phyloP scores from a whole-genome alignment of 1,140 invertebrate genomes.

The Drosophila ironensis region DNA sequence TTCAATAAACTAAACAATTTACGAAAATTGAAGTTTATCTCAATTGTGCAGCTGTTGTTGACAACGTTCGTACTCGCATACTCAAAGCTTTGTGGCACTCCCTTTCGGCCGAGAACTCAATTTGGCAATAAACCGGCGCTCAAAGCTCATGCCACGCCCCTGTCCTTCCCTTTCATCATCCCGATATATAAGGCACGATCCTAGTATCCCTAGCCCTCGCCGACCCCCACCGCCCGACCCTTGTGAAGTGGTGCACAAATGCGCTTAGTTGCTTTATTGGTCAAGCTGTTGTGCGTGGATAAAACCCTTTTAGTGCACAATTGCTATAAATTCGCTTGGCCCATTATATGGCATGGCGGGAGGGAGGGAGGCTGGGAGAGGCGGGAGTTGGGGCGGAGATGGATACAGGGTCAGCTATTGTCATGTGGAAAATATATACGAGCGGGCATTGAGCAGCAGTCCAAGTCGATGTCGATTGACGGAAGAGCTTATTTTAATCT shows the following conservation, averaged over 20 bases:
- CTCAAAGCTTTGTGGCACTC: constrained; percentile 56
- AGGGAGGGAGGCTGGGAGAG: background rate
- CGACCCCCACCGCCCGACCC: no score
- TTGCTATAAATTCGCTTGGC: constrained; percentile 77
- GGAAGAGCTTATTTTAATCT: constrained; percentile 80
- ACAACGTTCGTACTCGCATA: constrained; percentile 68
- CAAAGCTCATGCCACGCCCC: constrained; percentile 37
- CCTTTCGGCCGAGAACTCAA: constrained; percentile 64
- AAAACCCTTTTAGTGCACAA: constrained; percentile 81
- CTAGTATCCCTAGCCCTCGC: background rate
- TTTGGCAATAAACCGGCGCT: constrained; percentile 74
- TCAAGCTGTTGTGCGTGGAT: constrained; percentile 80
- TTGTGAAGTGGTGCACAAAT: constrained; percentile 66
- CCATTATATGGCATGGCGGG: constrained; percentile 44
- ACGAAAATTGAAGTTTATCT: constrained; percentile 81
- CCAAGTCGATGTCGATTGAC: constrained; percentile 71
- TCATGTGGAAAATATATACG: constrained; percentile 49
- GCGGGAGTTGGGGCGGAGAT: background rate
- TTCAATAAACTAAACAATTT: constrained; percentile 81
- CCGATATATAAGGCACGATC: constrained; percentile 32
- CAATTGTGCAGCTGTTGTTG: constrained; percentile 80
- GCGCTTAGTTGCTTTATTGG: constrained; percentile 80
- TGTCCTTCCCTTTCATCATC: background rate
- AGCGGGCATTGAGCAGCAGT: constrained; percentile 2
- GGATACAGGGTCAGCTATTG: constrained; percentile 30